Evolutionary conservation across 2,888 invertebrate genomes (phyloP).

Genomic region (Amphipoea lucens): DNA sequence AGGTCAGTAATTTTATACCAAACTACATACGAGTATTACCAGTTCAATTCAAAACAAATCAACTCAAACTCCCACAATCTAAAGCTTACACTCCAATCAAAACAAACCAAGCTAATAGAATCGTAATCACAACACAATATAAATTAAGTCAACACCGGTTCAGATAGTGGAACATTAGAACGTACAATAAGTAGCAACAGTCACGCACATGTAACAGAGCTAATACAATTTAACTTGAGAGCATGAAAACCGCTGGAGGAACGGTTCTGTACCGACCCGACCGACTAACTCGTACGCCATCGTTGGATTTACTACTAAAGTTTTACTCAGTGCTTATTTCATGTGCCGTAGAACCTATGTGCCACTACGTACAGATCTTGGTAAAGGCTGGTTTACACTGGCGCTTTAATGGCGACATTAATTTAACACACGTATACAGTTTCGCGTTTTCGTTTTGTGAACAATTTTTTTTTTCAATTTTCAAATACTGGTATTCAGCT

Average conservation of each 20-base stretch:
- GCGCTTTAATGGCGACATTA: background rate
- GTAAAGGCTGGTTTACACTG: constrained; percentile 29
- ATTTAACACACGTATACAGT: background rate
- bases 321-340: constrained; percentile 64
- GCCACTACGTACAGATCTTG: constrained; percentile 38
- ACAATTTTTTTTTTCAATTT: too few relatives aligned
- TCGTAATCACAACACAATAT: constrained; percentile 58
- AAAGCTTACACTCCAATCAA: constrained; percentile 16
- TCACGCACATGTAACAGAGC: constrained; percentile 69
- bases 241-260: constrained; percentile 63
- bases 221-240: constrained; percentile 76
- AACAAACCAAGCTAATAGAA: constrained; percentile 48
- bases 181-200: constrained; percentile 63
- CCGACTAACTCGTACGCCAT: constrained; percentile 64
- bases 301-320: constrained; percentile 65
- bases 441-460: background rate
- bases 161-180: constrained; percentile 58
- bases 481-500: too few relatives aligned
- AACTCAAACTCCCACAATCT: background rate
- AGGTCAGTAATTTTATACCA: background rate
- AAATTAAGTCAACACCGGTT: constrained; percentile 65
- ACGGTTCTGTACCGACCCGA: constrained; percentile 53
- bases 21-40: too few relatives aligned
- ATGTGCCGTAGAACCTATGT: constrained; percentile 52
- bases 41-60: background rate